A percentile compares a stretch with the other conserved stretches of the same genome.
phyloP scores from a whole-genome alignment of 2,888 invertebrate species.

The Nemotelus nigrinus region DNA sequence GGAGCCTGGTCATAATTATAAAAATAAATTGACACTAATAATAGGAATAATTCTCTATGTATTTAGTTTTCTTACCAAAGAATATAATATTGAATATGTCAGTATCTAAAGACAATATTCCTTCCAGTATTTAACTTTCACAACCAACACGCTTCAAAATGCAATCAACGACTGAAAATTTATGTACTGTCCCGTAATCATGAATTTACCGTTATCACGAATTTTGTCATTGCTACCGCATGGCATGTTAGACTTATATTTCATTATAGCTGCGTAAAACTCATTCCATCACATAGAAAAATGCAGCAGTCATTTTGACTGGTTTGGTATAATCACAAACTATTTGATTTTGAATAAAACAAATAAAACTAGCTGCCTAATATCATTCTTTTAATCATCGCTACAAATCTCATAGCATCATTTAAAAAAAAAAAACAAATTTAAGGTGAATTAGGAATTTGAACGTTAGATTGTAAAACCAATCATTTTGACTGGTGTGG shows the following conservation, averaged over 20 bases:
- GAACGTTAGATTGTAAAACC: background rate
- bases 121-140: constrained; percentile 44
- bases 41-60: constrained; percentile 42
- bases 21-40: constrained; percentile 49
- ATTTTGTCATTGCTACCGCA: constrained; percentile 2
- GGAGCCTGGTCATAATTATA: constrained; percentile 46
- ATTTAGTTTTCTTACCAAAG: constrained; percentile 47
- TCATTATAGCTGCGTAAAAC: constrained; percentile 11
- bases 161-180: constrained; percentile 33
- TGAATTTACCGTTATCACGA: constrained; percentile 12
- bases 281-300: constrained; percentile 36
- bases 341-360: background rate
- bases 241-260: background rate
- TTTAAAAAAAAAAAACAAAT: background rate
- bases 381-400: background rate
- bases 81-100: constrained; percentile 48
- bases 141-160: constrained; percentile 38
- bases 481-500: constrained; percentile 1
- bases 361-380: background rate
- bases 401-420: background rate
- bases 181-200: background rate
- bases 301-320: constrained; percentile 8
- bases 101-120: constrained; percentile 48
- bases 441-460: background rate
- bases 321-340: background rate